A percentile compares a stretch with the other conserved stretches of the same genome.
Conservation (phyloP, 53 echinoderm and acorn worm species). For the Echinarachnius parma region DNA sequence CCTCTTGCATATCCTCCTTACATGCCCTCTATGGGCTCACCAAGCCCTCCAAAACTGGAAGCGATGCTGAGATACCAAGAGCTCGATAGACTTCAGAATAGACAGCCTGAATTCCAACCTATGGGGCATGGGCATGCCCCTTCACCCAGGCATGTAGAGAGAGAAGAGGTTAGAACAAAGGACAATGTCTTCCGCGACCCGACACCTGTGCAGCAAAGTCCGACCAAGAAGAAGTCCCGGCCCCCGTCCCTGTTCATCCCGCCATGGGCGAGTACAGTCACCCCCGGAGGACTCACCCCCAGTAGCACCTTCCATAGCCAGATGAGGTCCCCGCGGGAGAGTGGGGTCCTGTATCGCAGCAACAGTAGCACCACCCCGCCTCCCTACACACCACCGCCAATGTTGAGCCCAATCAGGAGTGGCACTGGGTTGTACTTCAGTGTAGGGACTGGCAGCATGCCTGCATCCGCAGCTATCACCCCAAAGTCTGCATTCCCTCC, state of each 20-base stretch:
- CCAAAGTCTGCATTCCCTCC: constrained; percentile 64
- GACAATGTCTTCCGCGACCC: constrained; percentile 78
- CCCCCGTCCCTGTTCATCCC: constrained; percentile 91
- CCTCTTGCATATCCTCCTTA: constrained; percentile 18
- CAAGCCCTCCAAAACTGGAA: constrained; percentile 77
- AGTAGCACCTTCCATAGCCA: constrained; percentile 82
- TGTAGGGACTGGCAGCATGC: constrained; percentile 45
- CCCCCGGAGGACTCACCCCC: constrained; percentile 78
- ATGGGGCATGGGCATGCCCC: background rate
- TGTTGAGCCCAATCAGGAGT: constrained; percentile 98
- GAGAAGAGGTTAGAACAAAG: constrained; percentile 6
- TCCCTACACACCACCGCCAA: constrained; percentile 97
- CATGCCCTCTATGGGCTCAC: constrained; percentile 35
- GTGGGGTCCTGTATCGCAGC: constrained; percentile 63
- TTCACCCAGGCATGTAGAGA: constrained; percentile 15
- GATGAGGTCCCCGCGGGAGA: constrained; percentile 97
- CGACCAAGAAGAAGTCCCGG: constrained; percentile 77
- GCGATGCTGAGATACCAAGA: constrained; percentile 8
- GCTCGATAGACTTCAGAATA: background rate
- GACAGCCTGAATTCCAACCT: background rate
- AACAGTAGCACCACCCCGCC: constrained; percentile 89
- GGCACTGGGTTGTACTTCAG: constrained; percentile 98
- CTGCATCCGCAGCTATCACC: constrained; percentile 33
- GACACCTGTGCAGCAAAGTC: constrained; percentile 69
- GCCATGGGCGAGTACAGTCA: constrained; percentile 83